Conservation (phyloP, 1,140 invertebrate species). For the Homarus americanus region DNA sequence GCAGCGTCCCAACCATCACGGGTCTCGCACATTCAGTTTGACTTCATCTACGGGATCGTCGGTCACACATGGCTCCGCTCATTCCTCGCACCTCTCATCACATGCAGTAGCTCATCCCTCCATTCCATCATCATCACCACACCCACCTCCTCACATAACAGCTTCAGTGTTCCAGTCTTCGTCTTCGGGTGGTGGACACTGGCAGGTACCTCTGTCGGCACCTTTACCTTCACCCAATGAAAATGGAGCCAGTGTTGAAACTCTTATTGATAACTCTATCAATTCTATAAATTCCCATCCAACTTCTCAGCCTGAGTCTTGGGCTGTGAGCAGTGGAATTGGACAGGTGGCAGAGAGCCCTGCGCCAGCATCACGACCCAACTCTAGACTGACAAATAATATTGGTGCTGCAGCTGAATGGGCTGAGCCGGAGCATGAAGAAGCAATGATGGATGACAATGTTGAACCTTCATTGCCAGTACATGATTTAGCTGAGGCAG, state of each 20-base stretch:
- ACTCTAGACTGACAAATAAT: not conserved
- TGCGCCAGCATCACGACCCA: constrained; percentile 15
- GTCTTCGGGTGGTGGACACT: constrained; percentile 37
- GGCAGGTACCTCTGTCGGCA: constrained; percentile 45
- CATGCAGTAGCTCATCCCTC: constrained; percentile 1
- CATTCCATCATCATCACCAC: constrained; percentile 15
- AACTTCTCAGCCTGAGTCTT: constrained; percentile 41
- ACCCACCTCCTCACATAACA: constrained; percentile 38
- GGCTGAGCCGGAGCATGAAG: constrained; percentile 60
- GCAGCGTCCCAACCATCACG: constrained; percentile 32
- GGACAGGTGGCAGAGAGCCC: constrained; percentile 42
- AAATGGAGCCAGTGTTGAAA: not conserved
- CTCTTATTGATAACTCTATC: constrained; percentile 16
- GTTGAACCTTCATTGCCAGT: constrained; percentile 47
- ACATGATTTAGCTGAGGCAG: constrained; percentile 64
- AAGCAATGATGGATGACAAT: constrained; percentile 57
- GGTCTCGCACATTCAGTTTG: constrained; percentile 40
- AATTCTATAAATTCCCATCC: constrained; percentile 12
- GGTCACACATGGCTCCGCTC: not conserved
- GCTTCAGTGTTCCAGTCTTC: constrained; percentile 16
- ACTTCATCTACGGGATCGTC: constrained; percentile 13
- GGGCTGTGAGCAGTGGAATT: constrained; percentile 7
- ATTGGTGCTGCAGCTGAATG: constrained; percentile 6
- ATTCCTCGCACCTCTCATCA: constrained; percentile 10
- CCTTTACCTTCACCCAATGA: constrained; percentile 50